phyloP scores from a whole-genome alignment of 2,888 invertebrate genomes.

The Mesorhabditis spiculigera region DNA sequence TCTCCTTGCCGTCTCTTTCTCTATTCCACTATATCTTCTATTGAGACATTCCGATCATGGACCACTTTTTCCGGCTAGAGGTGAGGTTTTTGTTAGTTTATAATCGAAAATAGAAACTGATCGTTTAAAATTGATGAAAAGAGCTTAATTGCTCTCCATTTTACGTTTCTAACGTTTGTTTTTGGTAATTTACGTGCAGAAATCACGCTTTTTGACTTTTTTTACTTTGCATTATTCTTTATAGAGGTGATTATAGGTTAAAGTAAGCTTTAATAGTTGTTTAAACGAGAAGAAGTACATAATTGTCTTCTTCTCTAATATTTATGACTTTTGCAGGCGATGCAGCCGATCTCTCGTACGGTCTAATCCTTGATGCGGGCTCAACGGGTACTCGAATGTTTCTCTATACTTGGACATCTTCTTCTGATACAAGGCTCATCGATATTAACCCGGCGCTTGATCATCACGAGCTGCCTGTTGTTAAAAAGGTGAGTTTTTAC shows the following conservation, averaged over 20 bases:
- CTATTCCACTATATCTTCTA: not conserved
- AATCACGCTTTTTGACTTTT: too few relatives aligned
- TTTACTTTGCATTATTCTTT: too few relatives aligned
- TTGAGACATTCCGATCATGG: not conserved
- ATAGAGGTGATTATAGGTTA: too few relatives aligned
- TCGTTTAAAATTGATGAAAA: too few relatives aligned
- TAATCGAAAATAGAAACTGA: too few relatives aligned
- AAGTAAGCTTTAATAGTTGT: too few relatives aligned
- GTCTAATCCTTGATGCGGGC: conserved; percentile 65
- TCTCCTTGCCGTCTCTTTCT: conserved; percentile 15
- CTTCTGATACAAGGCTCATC: conserved; percentile 59
- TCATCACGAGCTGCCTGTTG: conserved; percentile 42
- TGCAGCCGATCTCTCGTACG: conserved; percentile 58
- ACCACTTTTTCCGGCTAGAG: too few relatives aligned
- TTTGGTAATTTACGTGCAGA: too few relatives aligned
- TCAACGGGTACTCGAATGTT: conserved; percentile 65
- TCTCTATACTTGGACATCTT: conserved; percentile 63
- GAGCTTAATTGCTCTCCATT: too few relatives aligned
- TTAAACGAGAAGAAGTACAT: not conserved
- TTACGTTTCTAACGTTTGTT: too few relatives aligned
- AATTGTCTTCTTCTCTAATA: conserved; percentile 18
- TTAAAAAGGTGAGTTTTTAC: conserved; percentile 43
- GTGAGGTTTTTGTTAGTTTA: too few relatives aligned
- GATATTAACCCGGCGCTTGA: conserved; percentile 61
- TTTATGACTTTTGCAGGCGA: conserved; percentile 3